These are phyloP conservation scores for Cyprinus carpio DNA, from an alignment of 2,113 vertebrate genomes.

Conservation along the genomic window DNA sequence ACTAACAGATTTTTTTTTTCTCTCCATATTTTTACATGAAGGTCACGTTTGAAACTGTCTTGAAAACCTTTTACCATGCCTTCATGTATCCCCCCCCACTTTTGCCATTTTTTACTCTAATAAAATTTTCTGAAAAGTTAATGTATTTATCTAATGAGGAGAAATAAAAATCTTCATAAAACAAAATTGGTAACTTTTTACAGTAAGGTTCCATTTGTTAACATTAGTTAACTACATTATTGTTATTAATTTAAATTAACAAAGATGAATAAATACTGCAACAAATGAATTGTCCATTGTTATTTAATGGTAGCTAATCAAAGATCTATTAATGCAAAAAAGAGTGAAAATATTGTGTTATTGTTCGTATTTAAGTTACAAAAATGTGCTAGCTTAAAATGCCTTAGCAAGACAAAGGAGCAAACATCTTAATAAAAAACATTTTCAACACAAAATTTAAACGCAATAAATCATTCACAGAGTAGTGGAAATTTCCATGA, in stretches of 20 bases:
- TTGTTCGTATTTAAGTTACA: neutral
- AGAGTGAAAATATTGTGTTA: no score
- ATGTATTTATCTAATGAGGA: neutral
- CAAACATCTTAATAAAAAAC: neutral
- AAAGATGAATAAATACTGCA: no score
- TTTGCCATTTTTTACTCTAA: neutral
- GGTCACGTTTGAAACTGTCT: neutral
- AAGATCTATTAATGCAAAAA: neutral
- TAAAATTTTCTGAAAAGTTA: neutral
- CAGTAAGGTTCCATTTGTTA: no score
- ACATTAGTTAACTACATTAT: no score
- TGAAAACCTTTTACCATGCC: neutral
- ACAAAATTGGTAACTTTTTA: neutral
- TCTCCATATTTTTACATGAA: neutral
- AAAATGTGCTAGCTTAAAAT: neutral
- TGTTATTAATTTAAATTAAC: no score
- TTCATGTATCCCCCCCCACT: no score
- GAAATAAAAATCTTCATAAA: neutral
- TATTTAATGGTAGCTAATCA: no score
- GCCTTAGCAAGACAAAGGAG: no score
- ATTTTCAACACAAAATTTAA: neutral
- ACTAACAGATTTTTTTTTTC: neutral
- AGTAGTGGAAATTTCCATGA: neutral
- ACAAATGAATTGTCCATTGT: no score
- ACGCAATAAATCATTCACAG: neutral